A percentile compares a stretch with the other conserved stretches of the same genome.
Evolutionary conservation across 2,888 invertebrate genomes (phyloP).

Genomic region (Mystacides longicornis): DNA sequence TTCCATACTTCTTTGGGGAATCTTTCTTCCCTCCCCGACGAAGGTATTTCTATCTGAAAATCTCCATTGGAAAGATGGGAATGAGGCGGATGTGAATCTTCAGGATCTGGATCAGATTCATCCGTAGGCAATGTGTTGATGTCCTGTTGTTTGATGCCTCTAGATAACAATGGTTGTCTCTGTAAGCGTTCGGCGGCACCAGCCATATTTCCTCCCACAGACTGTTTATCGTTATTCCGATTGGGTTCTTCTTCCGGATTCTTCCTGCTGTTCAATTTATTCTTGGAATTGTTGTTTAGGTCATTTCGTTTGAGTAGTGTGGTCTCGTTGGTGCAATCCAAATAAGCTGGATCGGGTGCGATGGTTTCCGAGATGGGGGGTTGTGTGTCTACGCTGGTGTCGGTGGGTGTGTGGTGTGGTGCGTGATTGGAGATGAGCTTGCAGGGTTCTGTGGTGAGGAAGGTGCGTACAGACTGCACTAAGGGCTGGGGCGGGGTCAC

Average conservation of each 20-base stretch:
- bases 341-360: slow-evolving; percentile 15
- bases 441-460: slow-evolving; percentile 42
- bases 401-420: slow-evolving; percentile 15
- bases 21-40: slow-evolving; percentile 64
- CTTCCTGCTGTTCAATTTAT: slow-evolving; percentile 28
- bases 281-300: slow-evolving; percentile 46
- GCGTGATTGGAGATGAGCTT: slow-evolving; percentile 33
- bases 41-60: slow-evolving; percentile 46
- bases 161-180: slow-evolving; percentile 47
- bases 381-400: not conserved
- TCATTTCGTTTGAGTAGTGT: slow-evolving; percentile 43
- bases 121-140: slow-evolving; percentile 37
- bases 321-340: slow-evolving; percentile 6
- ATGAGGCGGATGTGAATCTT: slow-evolving; percentile 38
- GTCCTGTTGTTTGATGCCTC: slow-evolving; percentile 38
- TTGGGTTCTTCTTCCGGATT: slow-evolving; percentile 14
- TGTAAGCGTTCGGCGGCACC: slow-evolving; percentile 47
- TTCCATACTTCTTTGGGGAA: slow-evolving; percentile 83
- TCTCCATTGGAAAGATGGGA: slow-evolving; percentile 36
- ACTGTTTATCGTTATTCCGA: slow-evolving; percentile 7
- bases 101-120: slow-evolving; percentile 42
- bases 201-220: slow-evolving; percentile 36
- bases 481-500: slow-evolving; percentile 41
- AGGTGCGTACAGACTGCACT: slow-evolving; percentile 44
- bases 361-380: slow-evolving; percentile 27